phyloP scores from a whole-genome alignment of 2,113 vertebrate genomes.

The Anolis carolinensis region DNA sequence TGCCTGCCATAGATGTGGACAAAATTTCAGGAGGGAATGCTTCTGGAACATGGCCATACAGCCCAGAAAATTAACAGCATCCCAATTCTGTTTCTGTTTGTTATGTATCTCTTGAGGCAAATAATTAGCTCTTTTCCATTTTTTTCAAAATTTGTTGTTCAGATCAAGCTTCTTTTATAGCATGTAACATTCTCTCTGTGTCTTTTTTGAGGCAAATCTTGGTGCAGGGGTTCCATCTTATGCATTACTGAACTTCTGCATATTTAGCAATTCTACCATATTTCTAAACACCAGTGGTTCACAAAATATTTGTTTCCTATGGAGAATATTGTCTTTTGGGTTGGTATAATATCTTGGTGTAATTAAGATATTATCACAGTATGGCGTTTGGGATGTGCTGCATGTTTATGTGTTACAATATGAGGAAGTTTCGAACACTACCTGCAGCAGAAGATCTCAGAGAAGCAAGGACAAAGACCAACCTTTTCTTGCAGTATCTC shows the following conservation, averaged over 20 bases:
- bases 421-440: not conserved
- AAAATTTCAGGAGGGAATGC: no score
- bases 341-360: no score
- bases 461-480: not conserved
- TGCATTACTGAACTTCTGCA: not conserved
- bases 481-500: not conserved
- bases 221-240: not conserved
- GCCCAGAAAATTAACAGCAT: no score
- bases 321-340: not conserved
- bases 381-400: no score
- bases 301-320: not conserved
- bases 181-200: not conserved
- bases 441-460: not conserved
- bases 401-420: slow-evolving; percentile 17
- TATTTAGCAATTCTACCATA: slow-evolving; percentile 12
- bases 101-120: not conserved
- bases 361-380: no score
- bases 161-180: not conserved
- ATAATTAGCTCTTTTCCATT: not conserved
- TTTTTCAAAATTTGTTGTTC: not conserved
- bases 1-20: no score
- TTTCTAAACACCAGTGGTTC: slow-evolving; percentile 2
- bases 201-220: not conserved
- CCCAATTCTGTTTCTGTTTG: not conserved
- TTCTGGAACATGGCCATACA: no score